Percentiles rank a stretch among this genome's conserved stretches.
These are phyloP conservation scores for Ypsolopha scabrella DNA, from an alignment of 2,888 invertebrate species.

Conservation along the genomic window DNA sequence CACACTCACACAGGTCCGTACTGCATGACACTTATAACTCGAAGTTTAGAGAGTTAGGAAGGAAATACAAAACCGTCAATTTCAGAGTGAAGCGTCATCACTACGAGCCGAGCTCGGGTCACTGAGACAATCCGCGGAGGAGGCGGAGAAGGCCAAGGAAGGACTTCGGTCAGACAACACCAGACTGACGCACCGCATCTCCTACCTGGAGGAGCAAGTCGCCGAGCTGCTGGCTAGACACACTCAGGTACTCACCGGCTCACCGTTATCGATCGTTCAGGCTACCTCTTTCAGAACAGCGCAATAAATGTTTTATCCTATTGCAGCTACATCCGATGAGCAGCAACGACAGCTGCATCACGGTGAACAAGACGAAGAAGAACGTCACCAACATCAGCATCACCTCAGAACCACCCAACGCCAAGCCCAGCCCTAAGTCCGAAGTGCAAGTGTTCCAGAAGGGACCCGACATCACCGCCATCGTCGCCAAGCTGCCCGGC, in stretches of 20 bases:
- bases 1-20: neutral
- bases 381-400: constrained; percentile 81
- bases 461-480: constrained; percentile 82
- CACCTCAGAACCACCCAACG: constrained; percentile 62
- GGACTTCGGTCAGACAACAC: constrained; percentile 82
- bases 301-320: neutral
- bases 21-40: neutral
- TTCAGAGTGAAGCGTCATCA: constrained; percentile 61
- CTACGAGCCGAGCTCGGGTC: constrained; percentile 71
- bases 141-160: constrained; percentile 73
- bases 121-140: constrained; percentile 72
- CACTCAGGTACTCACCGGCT: constrained; percentile 28
- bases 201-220: constrained; percentile 91
- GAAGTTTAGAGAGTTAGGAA: neutral
- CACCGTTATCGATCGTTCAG: no score
- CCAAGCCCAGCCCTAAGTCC: constrained; percentile 52
- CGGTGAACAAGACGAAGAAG: constrained; percentile 70
- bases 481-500: constrained; percentile 75
- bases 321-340: constrained; percentile 45
- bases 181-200: constrained; percentile 87
- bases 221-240: constrained; percentile 67
- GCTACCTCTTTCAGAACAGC: no score
- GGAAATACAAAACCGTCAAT: neutral
- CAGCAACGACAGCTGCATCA: constrained; percentile 57
- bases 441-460: constrained; percentile 80